Conservation (phyloP, 2,113 vertebrate species). For the Tursiops truncatus region DNA sequence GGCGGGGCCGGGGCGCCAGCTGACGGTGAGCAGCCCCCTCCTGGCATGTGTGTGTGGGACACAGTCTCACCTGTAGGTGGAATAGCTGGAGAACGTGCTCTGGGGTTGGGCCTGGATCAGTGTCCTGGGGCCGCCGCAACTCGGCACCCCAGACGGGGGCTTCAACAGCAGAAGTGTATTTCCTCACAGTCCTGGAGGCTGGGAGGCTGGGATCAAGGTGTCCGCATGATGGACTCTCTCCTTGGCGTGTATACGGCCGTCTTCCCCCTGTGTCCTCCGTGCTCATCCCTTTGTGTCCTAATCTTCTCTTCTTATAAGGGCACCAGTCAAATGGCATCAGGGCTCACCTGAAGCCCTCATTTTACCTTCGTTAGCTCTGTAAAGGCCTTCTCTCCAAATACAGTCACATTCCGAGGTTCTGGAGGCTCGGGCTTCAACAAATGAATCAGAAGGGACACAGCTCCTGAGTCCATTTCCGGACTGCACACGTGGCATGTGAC, state of each 20-base stretch:
- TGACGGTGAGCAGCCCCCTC: accelerated
- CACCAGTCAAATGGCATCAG: accelerated
- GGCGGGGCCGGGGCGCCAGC: accelerated
- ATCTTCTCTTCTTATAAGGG: not conserved
- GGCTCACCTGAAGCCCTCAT: accelerated
- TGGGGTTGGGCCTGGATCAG: accelerated
- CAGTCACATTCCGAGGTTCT: not conserved
- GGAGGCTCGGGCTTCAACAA: accelerated
- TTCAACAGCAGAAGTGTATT: accelerated
- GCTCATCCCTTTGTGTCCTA: not conserved
- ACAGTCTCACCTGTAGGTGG: accelerated
- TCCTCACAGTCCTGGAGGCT: accelerated
- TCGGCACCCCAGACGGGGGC: accelerated
- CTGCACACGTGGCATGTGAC: accelerated
- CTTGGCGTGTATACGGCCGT: accelerated
- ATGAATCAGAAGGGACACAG: accelerated
- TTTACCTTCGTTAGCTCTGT: too few relatives aligned
- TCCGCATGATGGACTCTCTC: accelerated
- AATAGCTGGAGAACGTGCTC: accelerated
- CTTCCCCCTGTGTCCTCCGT: accelerated
- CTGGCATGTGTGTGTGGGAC: accelerated
- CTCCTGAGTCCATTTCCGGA: accelerated
- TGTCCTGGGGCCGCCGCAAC: accelerated
- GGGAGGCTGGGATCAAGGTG: accelerated
- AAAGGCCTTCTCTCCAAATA: not conserved